Evolutionary conservation across 2,113 vertebrate species (phyloP).

Genomic region (Grus americana): DNA sequence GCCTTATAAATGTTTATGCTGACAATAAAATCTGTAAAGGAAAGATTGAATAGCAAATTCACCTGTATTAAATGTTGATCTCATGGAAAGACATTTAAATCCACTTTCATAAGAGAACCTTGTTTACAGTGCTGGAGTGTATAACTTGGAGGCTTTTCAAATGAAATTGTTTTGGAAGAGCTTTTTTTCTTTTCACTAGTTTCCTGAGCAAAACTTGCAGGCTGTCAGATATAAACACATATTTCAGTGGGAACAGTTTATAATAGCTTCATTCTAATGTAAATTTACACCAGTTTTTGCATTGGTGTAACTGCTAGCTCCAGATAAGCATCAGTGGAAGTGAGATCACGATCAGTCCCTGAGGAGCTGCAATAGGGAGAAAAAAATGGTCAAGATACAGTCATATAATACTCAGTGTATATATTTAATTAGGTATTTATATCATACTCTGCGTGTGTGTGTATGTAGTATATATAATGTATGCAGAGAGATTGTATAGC

Average conservation of each 20-base stretch:
- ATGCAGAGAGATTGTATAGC: not conserved
- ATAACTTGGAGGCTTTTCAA: constrained; percentile 33
- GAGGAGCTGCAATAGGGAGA: not conserved
- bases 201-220: not conserved
- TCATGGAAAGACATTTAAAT: not conserved
- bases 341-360: not conserved
- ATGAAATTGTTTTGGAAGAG: not conserved
- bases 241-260: not conserved
- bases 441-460: not conserved
- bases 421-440: not conserved
- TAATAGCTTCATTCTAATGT: not conserved
- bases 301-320: not conserved
- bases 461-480: not conserved
- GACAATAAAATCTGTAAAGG: not conserved
- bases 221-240: not conserved
- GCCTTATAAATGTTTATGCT: constrained; percentile 26
- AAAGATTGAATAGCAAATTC: not conserved
- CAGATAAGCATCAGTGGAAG: too few relatives aligned
- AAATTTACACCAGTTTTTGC: not conserved
- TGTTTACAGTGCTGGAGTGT: constrained; percentile 2
- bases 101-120: not conserved
- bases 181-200: not conserved
- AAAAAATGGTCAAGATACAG: not conserved
- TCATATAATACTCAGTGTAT: not conserved
- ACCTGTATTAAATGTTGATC: not conserved